Base-by-base conservation (phyloP, 2,113 vertebrate species). In the Dendropsophus ebraccatus region DNA sequence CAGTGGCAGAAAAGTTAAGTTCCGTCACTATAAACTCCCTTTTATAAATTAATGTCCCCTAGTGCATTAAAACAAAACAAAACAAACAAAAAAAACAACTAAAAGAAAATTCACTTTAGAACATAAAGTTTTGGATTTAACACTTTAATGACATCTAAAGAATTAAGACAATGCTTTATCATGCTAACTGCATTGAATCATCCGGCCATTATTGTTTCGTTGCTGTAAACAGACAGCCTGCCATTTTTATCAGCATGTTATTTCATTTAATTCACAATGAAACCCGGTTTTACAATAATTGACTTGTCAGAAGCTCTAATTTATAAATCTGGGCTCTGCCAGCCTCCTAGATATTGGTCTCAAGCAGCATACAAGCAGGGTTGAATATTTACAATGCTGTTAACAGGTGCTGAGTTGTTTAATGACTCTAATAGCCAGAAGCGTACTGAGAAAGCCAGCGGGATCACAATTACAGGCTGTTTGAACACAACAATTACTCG, bases 351-450 rank as follows among this genome's bases (percentile, higher is more conserved):
- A 93, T 95, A 94, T 95, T 93, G 94, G 94, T 93, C 95, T 93
- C 92, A 95, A 94, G 91, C 92, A 94, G 94, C 93, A 94, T 94
- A 92, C 93, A 92, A 93, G 94, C 94, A 93, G 94, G 94, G 94
- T 96, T 96, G 95, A 97, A 97, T 97, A 97, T 97, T 97, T 97
- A 97, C 96, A 96, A 96, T 96, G 96, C 96, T 95, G 96, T 96
- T 97, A 98, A 97, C 96, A 97, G 97, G 96, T 97, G 96, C 95
- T 93, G 93, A 97, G 95, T 96, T 95, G 95, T 96, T 97, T 97
- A 97, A 97, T 97, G 95, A 95, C 91, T 95, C 96, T 97, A 96
- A 97, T 97, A 96, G 95, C 95, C 92, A 94, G 90, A 93, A 96
- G 96, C 94, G 92, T 94, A 95, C 94, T 95, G 91, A 93, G 96